Conservation (phyloP, 2,888 invertebrate genomes). For the Eledona agricola region DNA sequence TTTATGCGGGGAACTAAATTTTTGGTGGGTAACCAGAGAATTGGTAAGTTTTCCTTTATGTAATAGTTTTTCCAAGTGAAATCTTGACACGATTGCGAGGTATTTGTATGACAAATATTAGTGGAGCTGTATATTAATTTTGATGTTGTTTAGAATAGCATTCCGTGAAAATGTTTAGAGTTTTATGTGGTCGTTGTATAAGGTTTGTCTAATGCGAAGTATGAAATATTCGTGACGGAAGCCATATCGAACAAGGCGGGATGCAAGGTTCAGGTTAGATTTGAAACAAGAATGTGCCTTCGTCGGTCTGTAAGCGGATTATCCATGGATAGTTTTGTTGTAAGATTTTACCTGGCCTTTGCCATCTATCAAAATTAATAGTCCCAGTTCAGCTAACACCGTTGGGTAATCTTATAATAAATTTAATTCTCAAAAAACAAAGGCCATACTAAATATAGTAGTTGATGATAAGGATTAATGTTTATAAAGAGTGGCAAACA, state of each 20-base stretch:
- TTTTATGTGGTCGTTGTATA: constrained; percentile 3
- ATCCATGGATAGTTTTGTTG: constrained; percentile 45
- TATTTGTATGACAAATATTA: constrained; percentile 31
- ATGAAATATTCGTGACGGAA: constrained; percentile 35
- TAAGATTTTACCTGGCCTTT: constrained; percentile 45
- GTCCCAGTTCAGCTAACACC: constrained; percentile 34
- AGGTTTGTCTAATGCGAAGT: constrained; percentile 7
- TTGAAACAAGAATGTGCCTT: constrained; percentile 44
- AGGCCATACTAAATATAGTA: constrained; percentile 43
- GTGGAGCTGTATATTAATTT: constrained; percentile 28
- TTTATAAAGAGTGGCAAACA: constrained; percentile 42
- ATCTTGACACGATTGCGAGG: constrained; percentile 20
- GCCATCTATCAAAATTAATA: constrained; percentile 47
- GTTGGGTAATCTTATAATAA: constrained; percentile 37
- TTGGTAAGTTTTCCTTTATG: constrained; percentile 12
- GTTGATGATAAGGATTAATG: constrained; percentile 43
- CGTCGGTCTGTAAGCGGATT: constrained; percentile 48
- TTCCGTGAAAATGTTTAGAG: constrained; percentile 10
- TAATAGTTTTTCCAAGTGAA: constrained; percentile 15
- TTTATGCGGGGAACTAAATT: no score
- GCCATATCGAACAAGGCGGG: constrained; percentile 37
- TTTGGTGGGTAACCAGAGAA: no score
- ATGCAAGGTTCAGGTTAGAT: constrained; percentile 26
- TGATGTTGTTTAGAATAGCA: constrained; percentile 17
- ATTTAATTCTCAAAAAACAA: constrained; percentile 43